A percentile compares a stretch with the other conserved stretches of the same genome.
Conservation (phyloP, 2,797 vertebrate genomes). For the Chiloscyllium punctatum region DNA sequence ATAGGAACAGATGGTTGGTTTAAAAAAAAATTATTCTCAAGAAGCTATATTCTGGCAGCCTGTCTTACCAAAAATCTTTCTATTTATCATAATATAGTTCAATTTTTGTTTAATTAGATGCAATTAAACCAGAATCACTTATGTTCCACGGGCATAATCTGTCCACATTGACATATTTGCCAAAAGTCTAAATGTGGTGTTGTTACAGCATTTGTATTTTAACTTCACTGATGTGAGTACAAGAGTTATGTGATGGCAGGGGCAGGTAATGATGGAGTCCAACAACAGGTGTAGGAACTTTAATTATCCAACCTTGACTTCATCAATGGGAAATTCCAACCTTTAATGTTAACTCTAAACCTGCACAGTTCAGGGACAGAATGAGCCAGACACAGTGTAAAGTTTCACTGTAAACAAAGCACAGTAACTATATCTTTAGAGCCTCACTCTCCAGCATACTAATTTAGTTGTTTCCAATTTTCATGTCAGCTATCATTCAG, state of each 20-base stretch:
- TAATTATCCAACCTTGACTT: neutral
- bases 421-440: neutral
- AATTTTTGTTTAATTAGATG: neutral
- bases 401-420: neutral
- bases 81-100: neutral
- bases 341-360: neutral
- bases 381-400: neutral
- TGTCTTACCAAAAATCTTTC: neutral
- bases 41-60: neutral
- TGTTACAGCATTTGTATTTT: neutral
- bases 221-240: neutral
- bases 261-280: neutral
- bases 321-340: neutral
- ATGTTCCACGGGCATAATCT: neutral
- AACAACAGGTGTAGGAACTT: neutral
- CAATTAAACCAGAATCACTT: neutral
- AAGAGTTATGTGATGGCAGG: neutral
- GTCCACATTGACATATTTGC: neutral
- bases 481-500: neutral
- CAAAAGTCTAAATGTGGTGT: neutral
- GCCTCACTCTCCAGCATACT: neutral
- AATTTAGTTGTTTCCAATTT: neutral
- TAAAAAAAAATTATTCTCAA: neutral
- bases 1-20: neutral
- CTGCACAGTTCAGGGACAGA: neutral